Conservation (phyloP, 2,797 vertebrate genomes). For the Apogon hyalosoma region DNA sequence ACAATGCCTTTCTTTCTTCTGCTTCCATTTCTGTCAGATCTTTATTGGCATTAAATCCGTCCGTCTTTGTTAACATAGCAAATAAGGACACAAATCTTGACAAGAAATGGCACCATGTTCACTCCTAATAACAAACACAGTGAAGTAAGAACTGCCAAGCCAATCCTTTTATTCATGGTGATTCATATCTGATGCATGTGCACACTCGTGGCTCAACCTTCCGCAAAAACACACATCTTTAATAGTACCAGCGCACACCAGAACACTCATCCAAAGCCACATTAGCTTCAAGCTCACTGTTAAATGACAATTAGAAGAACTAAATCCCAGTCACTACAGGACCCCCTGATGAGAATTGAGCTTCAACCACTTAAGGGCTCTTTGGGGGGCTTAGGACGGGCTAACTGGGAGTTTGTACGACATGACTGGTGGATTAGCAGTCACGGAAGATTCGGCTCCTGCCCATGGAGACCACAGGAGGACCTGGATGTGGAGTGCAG, state of each 20-base stretch:
- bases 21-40: conserved; percentile 25
- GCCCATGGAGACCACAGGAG: conserved; percentile 27
- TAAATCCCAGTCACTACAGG: conserved; percentile 82
- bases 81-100: conserved; percentile 36
- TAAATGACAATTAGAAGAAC: conserved; percentile 87
- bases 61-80: conserved; percentile 21
- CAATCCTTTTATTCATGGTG: conserved; percentile 29
- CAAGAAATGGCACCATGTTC: conserved; percentile 13
- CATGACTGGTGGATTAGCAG: conserved; percentile 71
- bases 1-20: conserved; percentile 16
- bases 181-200: conserved; percentile 47
- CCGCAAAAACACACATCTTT: conserved; percentile 23
- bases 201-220: conserved; percentile 28
- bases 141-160: conserved; percentile 3
- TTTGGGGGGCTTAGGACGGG: conserved; percentile 64
- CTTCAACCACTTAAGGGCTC: conserved; percentile 74
- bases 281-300: conserved; percentile 56
- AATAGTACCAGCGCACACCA: neutral
- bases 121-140: conserved; percentile 17
- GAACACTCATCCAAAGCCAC: conserved; percentile 31
- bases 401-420: conserved; percentile 65
- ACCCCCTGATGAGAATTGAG: conserved; percentile 67
- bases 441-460: conserved; percentile 69
- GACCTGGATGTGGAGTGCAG: conserved; percentile 20
- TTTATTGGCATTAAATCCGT: conserved; percentile 37